Evolutionary conservation across 2,888 invertebrate species (phyloP).

Genomic region (Clivina fossor): DNA sequence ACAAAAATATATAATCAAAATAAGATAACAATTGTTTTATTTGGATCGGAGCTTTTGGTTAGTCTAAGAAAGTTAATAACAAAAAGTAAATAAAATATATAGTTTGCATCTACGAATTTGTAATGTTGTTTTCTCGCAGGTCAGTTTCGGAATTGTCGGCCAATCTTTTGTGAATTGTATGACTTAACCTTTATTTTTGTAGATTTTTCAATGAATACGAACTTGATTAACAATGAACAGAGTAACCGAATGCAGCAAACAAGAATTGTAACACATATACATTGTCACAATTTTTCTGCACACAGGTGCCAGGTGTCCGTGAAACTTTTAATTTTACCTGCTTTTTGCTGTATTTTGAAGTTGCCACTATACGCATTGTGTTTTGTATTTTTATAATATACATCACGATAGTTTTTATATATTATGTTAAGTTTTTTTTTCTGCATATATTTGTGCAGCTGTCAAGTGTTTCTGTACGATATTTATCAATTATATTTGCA

Average conservation of each 20-base stretch:
- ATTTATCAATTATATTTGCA: too few species aligned
- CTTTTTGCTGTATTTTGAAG: constrained; percentile 8
- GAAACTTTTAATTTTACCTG: constrained; percentile 21
- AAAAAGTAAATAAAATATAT: too few species aligned
- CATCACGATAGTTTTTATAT: constrained; percentile 1
- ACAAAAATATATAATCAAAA: constrained; percentile 1
- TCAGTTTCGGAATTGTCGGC: too few species aligned
- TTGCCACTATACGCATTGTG: neutral
- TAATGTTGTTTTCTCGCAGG: too few species aligned
- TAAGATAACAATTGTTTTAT: neutral
- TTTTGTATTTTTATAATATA: constrained; percentile 9
- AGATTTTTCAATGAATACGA: constrained; percentile 8
- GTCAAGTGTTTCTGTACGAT: too few species aligned
- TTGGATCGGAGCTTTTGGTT: neutral
- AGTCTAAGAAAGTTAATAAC: neutral
- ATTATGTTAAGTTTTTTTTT: constrained; percentile 11
- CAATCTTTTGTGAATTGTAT: constrained; percentile 14
- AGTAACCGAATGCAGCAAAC: constrained; percentile 10
- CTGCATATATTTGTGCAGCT: constrained; percentile 14
- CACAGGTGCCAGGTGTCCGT: constrained; percentile 29
- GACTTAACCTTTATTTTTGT: constrained; percentile 21
- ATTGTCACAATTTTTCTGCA: constrained; percentile 18
- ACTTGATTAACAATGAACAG: constrained; percentile 22
- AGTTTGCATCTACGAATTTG: too few species aligned
- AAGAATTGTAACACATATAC: neutral